phyloP scores from a whole-genome alignment of 2,888 invertebrate genomes.

The Chymomyza fuscimana region DNA sequence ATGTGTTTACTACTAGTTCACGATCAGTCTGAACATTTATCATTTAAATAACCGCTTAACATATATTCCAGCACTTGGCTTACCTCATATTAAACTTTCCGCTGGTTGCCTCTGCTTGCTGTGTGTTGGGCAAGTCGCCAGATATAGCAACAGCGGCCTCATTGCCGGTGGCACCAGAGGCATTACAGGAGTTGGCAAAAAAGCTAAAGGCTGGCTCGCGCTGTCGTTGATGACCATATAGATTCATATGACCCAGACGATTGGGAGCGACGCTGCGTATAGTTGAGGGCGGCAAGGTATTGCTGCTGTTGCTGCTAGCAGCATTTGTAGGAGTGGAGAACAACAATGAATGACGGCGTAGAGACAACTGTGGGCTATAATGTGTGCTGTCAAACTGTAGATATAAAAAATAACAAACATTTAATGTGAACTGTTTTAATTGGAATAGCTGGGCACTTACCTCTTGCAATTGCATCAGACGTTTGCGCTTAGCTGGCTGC shows the following conservation, averaged over 20 bases:
- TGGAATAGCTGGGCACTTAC: conserved; percentile 29
- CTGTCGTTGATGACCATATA: conserved; percentile 58
- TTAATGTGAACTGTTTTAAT: not conserved
- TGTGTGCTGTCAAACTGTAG: conserved; percentile 28
- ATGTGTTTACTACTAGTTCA: too few species aligned
- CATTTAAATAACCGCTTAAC: not conserved
- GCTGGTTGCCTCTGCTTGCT: not conserved
- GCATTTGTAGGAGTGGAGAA: conserved; percentile 42
- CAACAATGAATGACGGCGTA: conserved; percentile 44
- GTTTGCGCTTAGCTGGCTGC: conserved; percentile 50
- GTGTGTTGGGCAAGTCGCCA: conserved; percentile 61
- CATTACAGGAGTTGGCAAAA: conserved; percentile 19
- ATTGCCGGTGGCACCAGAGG: conserved; percentile 7
- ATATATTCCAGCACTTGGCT: not conserved
- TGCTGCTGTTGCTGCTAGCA: conserved; percentile 31
- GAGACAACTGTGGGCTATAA: conserved; percentile 40
- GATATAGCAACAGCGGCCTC: conserved; percentile 56
- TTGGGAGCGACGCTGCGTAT: conserved; percentile 29
- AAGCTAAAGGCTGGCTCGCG: conserved; percentile 73
- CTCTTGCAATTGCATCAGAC: conserved; percentile 37
- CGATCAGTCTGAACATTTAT: too few species aligned
- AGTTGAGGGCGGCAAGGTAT: conserved; percentile 40
- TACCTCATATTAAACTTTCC: not conserved
- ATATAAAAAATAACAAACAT: not conserved
- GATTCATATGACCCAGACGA: conserved; percentile 53